phyloP scores from a whole-genome alignment of 2,888 invertebrate genomes.

The Erebia aethiops region DNA sequence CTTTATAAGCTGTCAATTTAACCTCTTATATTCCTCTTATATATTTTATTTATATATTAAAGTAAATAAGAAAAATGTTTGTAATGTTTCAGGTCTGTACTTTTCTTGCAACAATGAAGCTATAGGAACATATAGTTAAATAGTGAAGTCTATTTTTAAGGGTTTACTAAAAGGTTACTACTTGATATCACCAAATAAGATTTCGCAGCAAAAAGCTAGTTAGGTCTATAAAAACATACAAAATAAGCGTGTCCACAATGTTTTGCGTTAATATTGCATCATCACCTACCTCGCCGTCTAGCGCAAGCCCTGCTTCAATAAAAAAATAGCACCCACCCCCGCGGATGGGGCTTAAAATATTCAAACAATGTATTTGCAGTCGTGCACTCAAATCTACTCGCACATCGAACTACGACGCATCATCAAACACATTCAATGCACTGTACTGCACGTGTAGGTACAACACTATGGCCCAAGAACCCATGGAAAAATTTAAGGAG shows the following conservation, averaged over 20 bases:
- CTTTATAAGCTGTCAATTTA: too few species aligned
- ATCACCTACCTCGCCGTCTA: not conserved
- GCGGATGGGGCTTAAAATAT: not conserved
- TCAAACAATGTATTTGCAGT: conserved; percentile 16
- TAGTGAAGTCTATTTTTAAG: too few species aligned
- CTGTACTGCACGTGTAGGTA: conserved; percentile 12
- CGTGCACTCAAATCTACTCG: conserved; percentile 15
- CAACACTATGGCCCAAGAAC: not conserved
- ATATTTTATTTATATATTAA: too few species aligned
- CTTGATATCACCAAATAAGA: too few species aligned
- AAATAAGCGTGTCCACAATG: not conserved
- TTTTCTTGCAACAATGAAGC: too few species aligned
- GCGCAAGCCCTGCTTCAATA: not conserved
- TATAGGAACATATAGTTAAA: too few species aligned
- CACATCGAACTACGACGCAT: conserved; percentile 7
- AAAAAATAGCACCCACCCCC: conserved; percentile 1
- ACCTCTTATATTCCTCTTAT: too few species aligned
- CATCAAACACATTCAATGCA: conserved; percentile 17
- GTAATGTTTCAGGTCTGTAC: too few species aligned
- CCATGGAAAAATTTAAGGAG: not conserved
- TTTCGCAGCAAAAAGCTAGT: not conserved
- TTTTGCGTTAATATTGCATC: not conserved
- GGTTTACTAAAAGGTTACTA: too few species aligned
- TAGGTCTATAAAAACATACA: too few species aligned
- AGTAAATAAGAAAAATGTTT: too few species aligned